These are phyloP conservation scores for Cryptomyrus ogoouensis DNA, from an alignment of 2,113 vertebrate species.

Conservation along the genomic window DNA sequence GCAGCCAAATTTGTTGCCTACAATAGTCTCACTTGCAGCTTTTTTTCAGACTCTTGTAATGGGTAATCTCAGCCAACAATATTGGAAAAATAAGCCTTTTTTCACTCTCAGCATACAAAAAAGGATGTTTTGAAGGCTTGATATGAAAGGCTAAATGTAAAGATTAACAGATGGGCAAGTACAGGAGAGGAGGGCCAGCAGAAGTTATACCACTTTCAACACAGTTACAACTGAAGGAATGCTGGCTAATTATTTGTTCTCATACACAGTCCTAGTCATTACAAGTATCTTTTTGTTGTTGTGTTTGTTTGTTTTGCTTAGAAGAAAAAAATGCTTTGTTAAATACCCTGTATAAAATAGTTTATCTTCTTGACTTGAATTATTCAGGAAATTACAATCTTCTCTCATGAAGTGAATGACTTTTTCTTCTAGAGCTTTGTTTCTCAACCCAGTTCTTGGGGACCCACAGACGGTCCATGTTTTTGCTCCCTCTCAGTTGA, in stretches of 20 bases:
- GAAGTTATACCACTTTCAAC: neutral
- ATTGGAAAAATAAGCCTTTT: neutral
- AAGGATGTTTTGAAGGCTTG: neutral
- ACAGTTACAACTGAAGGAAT: neutral
- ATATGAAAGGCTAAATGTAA: neutral
- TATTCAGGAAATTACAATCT: neutral
- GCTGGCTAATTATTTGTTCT: neutral
- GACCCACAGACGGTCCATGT: neutral
- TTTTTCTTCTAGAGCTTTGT: neutral
- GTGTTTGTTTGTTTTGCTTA: neutral
- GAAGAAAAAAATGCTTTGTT: neutral
- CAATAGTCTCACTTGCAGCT: neutral
- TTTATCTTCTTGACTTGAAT: neutral
- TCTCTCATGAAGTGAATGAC: neutral
- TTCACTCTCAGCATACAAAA: neutral
- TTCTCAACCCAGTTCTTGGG: neutral
- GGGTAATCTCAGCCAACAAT: neutral
- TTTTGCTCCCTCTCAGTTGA: neutral
- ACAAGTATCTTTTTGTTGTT: neutral
- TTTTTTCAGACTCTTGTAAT: neutral
- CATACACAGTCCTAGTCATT: neutral
- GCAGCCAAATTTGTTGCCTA: slow-evolving; percentile 1
- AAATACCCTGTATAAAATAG: neutral
- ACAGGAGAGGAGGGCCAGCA: neutral
- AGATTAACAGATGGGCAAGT: neutral